phyloP scores from a whole-genome alignment of 2,888 invertebrate species.

The Melinaea menophilus region DNA sequence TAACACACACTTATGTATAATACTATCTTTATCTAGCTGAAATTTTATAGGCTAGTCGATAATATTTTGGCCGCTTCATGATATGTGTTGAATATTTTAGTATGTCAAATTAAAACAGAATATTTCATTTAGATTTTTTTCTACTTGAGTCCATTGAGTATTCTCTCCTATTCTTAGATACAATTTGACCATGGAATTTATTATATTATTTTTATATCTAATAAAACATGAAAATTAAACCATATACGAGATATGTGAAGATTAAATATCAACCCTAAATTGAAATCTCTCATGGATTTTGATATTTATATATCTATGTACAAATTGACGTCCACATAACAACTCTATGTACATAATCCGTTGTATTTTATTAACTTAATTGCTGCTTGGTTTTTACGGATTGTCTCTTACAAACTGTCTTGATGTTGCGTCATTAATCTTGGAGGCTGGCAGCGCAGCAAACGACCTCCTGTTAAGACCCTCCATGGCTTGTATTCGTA shows the following conservation, averaged over 20 bases:
- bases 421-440: constrained; percentile 74
- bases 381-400: constrained; percentile 52
- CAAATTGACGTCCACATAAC: not conserved
- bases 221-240: not conserved
- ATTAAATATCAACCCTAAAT: not conserved
- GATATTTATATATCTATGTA: not conserved
- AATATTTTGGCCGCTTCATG: constrained; percentile 69
- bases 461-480: constrained; percentile 75
- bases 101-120: constrained; percentile 62
- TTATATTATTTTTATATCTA: too few species aligned
- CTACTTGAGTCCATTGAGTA: not conserved
- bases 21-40: constrained; percentile 55
- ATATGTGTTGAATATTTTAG: constrained; percentile 76
- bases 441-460: constrained; percentile 72
- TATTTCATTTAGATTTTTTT: constrained; percentile 40
- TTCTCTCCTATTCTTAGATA: not conserved
- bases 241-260: not conserved
- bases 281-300: not conserved
- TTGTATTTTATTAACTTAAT: constrained; percentile 19
- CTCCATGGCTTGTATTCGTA: constrained; percentile 68
- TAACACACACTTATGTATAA: constrained; percentile 47
- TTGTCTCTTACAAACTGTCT: constrained; percentile 68
- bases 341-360: constrained; percentile 2
- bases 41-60: constrained; percentile 73
- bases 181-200: not conserved